Conservation (phyloP, 92 coral and sea anemone genomes). For the Paragorgia papillata region DNA sequence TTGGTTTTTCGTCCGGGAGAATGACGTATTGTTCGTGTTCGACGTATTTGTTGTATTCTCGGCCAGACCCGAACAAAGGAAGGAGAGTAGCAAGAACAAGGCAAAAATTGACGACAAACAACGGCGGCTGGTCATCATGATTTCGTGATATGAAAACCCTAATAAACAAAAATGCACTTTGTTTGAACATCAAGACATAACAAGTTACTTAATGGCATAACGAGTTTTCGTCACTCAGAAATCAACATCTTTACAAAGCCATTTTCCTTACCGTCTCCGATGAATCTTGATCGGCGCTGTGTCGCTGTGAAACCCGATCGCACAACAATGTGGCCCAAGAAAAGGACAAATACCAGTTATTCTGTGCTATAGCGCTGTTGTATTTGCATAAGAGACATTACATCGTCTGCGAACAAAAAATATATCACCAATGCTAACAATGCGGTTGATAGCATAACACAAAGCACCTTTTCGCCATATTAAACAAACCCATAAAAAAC, state of each 20-base stretch:
- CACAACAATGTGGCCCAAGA: no score
- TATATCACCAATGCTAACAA: neutral
- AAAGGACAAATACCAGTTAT: neutral
- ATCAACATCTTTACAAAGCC: no score
- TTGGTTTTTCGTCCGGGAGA: constrained; percentile 24
- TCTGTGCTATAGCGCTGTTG: no score
- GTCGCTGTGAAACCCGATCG: no score
- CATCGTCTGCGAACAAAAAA: neutral
- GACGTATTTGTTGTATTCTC: neutral
- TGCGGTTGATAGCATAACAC: neutral
- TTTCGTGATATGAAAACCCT: neutral
- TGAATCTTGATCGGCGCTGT: no score
- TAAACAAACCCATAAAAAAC: no score
- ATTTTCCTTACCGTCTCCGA: no score
- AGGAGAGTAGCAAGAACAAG: neutral
- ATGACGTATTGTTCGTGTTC: constrained; percentile 12
- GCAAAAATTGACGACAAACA: neutral
- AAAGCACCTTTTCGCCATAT: neutral
- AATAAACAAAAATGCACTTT: no score
- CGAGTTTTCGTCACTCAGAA: no score
- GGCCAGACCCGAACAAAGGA: neutral
- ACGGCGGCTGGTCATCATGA: neutral
- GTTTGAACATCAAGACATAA: no score
- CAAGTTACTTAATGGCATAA: no score
- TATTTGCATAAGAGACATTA: neutral